phyloP scores from a whole-genome alignment of 2,113 vertebrate species.

The Peromyscus polionotus region DNA sequence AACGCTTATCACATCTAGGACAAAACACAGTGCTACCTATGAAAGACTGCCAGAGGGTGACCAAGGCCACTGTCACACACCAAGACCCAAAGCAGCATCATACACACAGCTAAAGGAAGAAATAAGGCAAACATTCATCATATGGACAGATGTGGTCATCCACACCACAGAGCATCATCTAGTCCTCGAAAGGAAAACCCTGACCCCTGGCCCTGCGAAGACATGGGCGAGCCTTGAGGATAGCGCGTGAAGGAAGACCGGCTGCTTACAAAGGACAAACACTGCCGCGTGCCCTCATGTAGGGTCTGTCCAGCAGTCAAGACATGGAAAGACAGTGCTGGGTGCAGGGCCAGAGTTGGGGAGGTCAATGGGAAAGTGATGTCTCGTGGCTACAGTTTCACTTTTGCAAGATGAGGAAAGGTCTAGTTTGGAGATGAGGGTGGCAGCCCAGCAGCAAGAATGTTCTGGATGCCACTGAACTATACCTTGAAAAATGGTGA shows the following conservation, averaged over 20 bases:
- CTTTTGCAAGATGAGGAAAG: background rate
- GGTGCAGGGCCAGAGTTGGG: too few relatives aligned
- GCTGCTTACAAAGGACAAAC: background rate
- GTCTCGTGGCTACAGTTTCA: accelerated
- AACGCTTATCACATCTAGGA: background rate
- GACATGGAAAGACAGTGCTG: background rate
- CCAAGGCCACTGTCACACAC: accelerated
- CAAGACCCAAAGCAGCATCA: background rate
- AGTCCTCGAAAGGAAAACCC: too few relatives aligned
- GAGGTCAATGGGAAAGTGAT: accelerated
- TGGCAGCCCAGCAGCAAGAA: accelerated
- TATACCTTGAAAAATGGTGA: too few relatives aligned
- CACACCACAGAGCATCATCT: accelerated
- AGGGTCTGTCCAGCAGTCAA: background rate
- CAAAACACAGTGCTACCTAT: accelerated
- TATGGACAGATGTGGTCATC: accelerated
- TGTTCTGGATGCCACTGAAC: accelerated
- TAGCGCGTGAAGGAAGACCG: accelerated
- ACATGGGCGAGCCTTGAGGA: accelerated
- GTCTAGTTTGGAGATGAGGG: background rate
- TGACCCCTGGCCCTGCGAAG: accelerated
- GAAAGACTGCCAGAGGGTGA: accelerated
- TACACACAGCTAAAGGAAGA: background rate
- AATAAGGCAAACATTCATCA: accelerated
- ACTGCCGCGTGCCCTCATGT: accelerated